Base-by-base conservation (phyloP, 2,113 vertebrate genomes). In the Forbesichthys papilliferus region DNA sequence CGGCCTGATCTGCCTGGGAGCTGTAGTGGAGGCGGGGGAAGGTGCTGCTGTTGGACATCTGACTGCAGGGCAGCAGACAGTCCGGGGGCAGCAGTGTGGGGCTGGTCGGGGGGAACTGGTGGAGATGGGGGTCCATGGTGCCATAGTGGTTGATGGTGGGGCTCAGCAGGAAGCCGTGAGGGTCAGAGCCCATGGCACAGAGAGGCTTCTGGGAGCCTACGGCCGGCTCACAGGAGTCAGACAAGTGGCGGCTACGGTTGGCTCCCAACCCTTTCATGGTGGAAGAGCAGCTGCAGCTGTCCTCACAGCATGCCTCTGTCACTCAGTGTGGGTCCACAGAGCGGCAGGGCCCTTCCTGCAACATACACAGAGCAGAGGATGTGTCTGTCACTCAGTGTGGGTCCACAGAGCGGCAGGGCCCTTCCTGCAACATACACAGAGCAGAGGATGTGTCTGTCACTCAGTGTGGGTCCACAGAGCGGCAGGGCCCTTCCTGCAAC, bases 221-320 rank as follows among this genome's bases (percentile, higher is more conserved):
- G 0, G 90, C 65, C 62, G 94, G 94, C 84, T 99, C 98, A 88
- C 96, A 94, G 64, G 95, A 96, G 81, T 98, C 95, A 0, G 97
- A 98, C 76, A 96, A 94, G 90, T 98, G 96, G 70, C 95, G 96
- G 83, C 93, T 94, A 90, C 96, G 96, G 86, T 95, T 96, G 87
- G 95, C 94, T 92, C 95, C 95, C 91, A 98, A 94, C 89, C 97
- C 96, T 94, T 99, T 99, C 98, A 99, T 99, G 93, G 90, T 91
- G 89, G 86, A 81, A 59, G 55, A 68, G 36, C 36, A 42, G 53
- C 34, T 69, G 66, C 20, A 20, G 20, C 67, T 48, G 73, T 66
- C 68, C 55, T 86, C 66, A 91, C 55, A 84, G 79, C 90, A 90
- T 88, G 69, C 75, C 73, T 72, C 55, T 6, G 36, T 42, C 59